A percentile compares a stretch with the other conserved stretches of the same genome.
Conservation (phyloP, 2,888 invertebrate genomes). For the Napeogenes sylphis region DNA sequence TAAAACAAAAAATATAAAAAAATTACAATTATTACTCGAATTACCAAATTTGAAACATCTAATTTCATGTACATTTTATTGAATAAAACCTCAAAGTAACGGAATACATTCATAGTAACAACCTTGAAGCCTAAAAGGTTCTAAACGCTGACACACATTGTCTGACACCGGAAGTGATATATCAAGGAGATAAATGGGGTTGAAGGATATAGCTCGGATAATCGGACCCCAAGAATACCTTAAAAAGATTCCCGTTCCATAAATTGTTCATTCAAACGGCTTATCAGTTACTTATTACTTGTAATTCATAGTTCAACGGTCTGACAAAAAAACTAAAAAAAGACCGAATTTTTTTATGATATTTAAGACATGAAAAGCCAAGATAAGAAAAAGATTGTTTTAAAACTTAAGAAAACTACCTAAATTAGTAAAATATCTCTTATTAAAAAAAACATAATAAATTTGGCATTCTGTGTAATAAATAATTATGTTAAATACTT, state of each 20-base stretch:
- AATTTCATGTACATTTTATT: not conserved
- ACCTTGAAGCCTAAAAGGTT: constrained; percentile 6
- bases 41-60: no score
- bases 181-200: constrained; percentile 7
- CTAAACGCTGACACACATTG: constrained; percentile 3
- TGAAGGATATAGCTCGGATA: constrained; percentile 7
- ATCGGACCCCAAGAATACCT: constrained; percentile 4
- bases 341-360: no score
- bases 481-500: no score
- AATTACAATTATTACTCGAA: no score
- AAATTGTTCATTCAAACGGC: constrained; percentile 1
- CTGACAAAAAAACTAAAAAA: no score
- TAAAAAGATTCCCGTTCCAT: not conserved
- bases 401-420: no score
- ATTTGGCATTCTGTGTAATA: no score
- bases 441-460: no score
- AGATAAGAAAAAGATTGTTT: no score
- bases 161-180: constrained; percentile 7
- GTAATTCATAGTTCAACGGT: not conserved
- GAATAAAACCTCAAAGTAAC: not conserved
- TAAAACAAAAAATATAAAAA: no score
- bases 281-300: not conserved
- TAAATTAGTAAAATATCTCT: no score
- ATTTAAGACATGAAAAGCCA: no score
- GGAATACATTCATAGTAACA: not conserved